A percentile compares a stretch with the other conserved stretches of the same genome.
Conservation (phyloP, 2,797 vertebrate species). For the Takifugu ocellatus region DNA sequence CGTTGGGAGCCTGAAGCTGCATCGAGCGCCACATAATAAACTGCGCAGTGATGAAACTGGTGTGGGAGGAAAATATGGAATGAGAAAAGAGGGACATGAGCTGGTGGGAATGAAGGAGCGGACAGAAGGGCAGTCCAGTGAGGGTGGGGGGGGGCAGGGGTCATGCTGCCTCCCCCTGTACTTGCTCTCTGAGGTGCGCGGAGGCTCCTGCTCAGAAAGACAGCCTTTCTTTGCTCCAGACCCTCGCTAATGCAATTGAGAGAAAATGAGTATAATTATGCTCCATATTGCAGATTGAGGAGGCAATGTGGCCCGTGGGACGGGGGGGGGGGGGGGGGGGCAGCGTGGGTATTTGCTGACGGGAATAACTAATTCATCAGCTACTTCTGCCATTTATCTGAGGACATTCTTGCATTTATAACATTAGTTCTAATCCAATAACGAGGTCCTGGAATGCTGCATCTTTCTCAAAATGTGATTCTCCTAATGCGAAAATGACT, state of each 20-base stretch:
- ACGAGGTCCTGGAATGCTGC: slow-evolving; percentile 69
- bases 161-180: slow-evolving; percentile 59
- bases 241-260: slow-evolving; percentile 82
- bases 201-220: slow-evolving; percentile 73
- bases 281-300: slow-evolving; percentile 73
- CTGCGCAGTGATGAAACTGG: slow-evolving; percentile 34
- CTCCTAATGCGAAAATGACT: slow-evolving; percentile 70
- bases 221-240: slow-evolving; percentile 76
- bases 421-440: slow-evolving; percentile 78
- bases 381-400: slow-evolving; percentile 69
- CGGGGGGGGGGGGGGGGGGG: slow-evolving; percentile 47
- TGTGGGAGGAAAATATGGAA: slow-evolving; percentile 63
- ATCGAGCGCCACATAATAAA: background rate
- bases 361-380: slow-evolving; percentile 75
- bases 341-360: slow-evolving; percentile 76
- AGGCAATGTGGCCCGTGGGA: slow-evolving; percentile 68
- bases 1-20: no score
- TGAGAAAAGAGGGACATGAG: slow-evolving; percentile 49
- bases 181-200: slow-evolving; percentile 67
- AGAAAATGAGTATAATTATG: slow-evolving; percentile 83
- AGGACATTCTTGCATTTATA: slow-evolving; percentile 77
- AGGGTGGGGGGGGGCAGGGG: slow-evolving; percentile 48
- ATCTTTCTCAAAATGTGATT: slow-evolving; percentile 75
- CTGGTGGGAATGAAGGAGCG: slow-evolving; percentile 47
- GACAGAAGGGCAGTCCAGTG: slow-evolving; percentile 43